These are phyloP conservation scores for Mormyrops boulengeri DNA, from an alignment of 2,797 vertebrate species.

Conservation along the genomic window DNA sequence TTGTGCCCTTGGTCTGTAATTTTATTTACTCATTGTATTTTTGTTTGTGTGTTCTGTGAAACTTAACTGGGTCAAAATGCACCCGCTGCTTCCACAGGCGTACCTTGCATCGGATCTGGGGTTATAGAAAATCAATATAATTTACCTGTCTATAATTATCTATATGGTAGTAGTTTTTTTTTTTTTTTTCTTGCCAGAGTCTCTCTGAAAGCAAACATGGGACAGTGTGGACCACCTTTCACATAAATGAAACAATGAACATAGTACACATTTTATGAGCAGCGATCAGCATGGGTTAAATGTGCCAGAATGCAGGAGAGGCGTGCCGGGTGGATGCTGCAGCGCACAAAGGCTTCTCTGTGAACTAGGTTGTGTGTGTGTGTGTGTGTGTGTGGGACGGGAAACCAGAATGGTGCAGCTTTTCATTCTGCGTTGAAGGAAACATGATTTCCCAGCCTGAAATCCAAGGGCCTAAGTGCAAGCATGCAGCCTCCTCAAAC, in stretches of 20 bases:
- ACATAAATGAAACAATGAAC: not conserved
- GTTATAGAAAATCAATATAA: not conserved
- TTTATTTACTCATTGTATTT: not conserved
- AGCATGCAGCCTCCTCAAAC: not conserved
- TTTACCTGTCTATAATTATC: not conserved
- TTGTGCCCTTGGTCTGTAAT: not conserved
- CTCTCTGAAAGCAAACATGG: not conserved
- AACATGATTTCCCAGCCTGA: not conserved
- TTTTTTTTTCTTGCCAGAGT: not conserved
- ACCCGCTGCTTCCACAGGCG: not conserved
- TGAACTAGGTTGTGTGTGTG: not conserved
- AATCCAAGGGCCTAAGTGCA: not conserved
- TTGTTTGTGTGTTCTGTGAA: not conserved
- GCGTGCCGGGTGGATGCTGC: not conserved
- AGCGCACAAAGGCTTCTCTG: not conserved
- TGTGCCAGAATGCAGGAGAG: not conserved
- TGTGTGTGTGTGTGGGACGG: not conserved
- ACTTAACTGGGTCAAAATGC: not conserved
- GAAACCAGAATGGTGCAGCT: not conserved
- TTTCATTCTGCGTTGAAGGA: not conserved
- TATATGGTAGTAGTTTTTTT: not conserved
- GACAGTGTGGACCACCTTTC: constrained; percentile 1
- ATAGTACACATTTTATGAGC: not conserved
- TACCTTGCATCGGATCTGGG: not conserved
- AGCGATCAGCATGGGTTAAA: not conserved